A percentile compares a stretch with the other conserved stretches of the same genome.
Conservation (phyloP, 2,797 vertebrate species). For the Vultur gryphus region DNA sequence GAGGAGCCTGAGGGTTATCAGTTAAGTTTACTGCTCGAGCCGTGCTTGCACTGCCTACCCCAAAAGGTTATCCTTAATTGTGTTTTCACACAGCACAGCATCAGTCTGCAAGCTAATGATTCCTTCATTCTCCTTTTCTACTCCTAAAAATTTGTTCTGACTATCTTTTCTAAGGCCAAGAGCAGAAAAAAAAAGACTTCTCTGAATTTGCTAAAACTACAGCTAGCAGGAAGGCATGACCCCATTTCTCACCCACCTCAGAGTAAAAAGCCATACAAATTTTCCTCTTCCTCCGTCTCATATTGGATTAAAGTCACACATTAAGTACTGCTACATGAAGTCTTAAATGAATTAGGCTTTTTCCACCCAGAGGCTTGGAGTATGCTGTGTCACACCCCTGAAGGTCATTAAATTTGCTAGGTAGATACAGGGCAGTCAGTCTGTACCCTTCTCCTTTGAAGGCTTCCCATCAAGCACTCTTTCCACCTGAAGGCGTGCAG, state of each 20-base stretch:
- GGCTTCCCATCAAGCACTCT: fast-evolving
- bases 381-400: background rate
- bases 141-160: background rate
- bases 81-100: background rate
- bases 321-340: background rate
- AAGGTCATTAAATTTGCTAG: background rate
- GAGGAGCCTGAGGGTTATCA: background rate
- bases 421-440: background rate
- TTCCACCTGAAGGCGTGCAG: background rate
- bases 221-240: background rate
- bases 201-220: background rate
- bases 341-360: background rate
- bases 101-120: background rate
- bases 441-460: background rate
- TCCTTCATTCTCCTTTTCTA: background rate
- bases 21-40: background rate
- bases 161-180: background rate
- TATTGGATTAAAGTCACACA: background rate
- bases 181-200: background rate
- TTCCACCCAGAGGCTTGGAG: background rate
- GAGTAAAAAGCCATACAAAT: background rate
- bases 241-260: background rate
- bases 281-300: background rate
- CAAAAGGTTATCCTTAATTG: background rate
- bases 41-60: background rate